A percentile compares a stretch with the other conserved stretches of the same genome.
Evolutionary conservation across 2,888 invertebrate genomes (phyloP).

Genomic region (Abrostola tripartita): DNA sequence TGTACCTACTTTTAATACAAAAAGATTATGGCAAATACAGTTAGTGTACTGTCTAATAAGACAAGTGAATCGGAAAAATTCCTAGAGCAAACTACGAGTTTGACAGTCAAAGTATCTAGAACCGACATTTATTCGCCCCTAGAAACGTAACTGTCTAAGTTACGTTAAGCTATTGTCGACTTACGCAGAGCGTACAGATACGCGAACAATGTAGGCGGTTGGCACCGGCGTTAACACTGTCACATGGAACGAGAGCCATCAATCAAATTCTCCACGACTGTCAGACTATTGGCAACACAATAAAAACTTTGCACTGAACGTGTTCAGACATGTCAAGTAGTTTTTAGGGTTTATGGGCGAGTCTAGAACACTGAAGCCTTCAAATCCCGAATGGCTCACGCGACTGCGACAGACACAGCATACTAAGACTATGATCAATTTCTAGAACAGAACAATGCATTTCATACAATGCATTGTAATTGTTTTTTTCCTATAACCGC

Average conservation of each 20-base stretch:
- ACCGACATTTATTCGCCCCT: constrained; percentile 37
- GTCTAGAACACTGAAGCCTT: not conserved
- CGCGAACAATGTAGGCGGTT: constrained; percentile 63
- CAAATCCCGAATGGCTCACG: not conserved
- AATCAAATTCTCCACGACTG: constrained; percentile 82
- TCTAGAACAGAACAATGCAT: constrained; percentile 45
- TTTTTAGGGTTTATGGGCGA: constrained; percentile 9
- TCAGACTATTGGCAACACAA: constrained; percentile 80
- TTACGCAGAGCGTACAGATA: constrained; percentile 55
- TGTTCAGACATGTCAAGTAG: constrained; percentile 30
- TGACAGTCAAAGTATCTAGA: constrained; percentile 41
- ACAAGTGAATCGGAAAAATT: not conserved
- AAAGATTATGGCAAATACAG: too few relatives aligned
- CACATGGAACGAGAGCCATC: constrained; percentile 78
- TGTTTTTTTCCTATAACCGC: constrained; percentile 25
- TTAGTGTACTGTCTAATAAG: too few relatives aligned
- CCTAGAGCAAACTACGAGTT: constrained; percentile 28
- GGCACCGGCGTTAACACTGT: constrained; percentile 65
- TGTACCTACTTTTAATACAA: too few relatives aligned
- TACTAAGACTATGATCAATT: constrained; percentile 17
- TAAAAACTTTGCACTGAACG: constrained; percentile 56
- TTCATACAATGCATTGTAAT: constrained; percentile 33
- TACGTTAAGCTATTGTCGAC: constrained; percentile 37
- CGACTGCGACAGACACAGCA: constrained; percentile 8
- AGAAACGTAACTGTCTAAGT: constrained; percentile 56